Base-by-base conservation (phyloP, 2,113 vertebrate genomes). In the Potamarius usumacintae region DNA sequence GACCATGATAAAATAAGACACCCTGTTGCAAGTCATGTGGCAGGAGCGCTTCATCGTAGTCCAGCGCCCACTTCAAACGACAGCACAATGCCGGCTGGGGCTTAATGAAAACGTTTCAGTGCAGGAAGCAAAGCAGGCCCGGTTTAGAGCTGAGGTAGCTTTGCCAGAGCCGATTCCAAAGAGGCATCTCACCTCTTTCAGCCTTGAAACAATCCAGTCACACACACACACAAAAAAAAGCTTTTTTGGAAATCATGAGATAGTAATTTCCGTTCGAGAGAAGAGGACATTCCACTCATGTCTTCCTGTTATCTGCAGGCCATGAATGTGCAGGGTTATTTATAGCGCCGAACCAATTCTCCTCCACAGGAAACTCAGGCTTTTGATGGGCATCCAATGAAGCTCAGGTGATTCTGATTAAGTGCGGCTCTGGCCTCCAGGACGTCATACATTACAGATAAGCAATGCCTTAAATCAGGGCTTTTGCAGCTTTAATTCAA, bases 271-370 rank as follows among this genome's bases (percentile, higher is more conserved):
- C 95, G 96, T 95, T 95, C 93, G 92, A 93, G 95, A 95, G 94
- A 93, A 96, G 96, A 96, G 89, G 92, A 95, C 95, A 96, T 96
- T 97, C 96, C 96, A 96, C 93, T 94, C 94, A 94, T 94, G 95
- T 92, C 95, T 96, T 97, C 96, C 97, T 97, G 97, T 97, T 97
- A 97, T 98, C 97, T 98, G 96, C 95, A 93, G 95, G 94, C 96
- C 96, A 97, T 96, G 96, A 97, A 96, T 96, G 91, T 94, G 93
- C 34, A 93, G 92, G 48, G 90, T 93, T 95, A 95, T 94, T 94
- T 95, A 92, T 95, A 95, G 92, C 87, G 15, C 18, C 7, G 14
- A 78, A 58, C 81, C 71, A 53, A 62, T 30, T 83, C 71, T 65
- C 77, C 80, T 77, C 86, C 50, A 62, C 95, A 96, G 96, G 94